Percentiles rank a stretch among this genome's conserved stretches.
phyloP scores from a whole-genome alignment of 64 coral and sea anemone genomes.

The Cladopsammia gracilis region DNA sequence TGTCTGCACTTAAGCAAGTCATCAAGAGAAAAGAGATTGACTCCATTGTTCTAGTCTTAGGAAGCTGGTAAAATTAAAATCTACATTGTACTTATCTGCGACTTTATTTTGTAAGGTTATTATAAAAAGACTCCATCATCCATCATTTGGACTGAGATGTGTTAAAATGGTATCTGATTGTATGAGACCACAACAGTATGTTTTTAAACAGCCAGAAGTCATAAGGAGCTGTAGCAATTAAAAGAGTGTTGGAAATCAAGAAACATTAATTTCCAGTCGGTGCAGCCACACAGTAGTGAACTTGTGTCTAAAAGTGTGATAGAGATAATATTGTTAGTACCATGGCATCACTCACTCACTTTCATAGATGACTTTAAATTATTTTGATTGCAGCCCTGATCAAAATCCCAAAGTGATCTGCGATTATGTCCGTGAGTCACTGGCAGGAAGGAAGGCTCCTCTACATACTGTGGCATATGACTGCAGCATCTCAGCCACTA shows the following conservation, averaged over 20 bases:
- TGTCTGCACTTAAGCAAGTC: constrained; percentile 84
- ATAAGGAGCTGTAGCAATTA: too few relatives aligned
- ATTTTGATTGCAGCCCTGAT: constrained; percentile 72
- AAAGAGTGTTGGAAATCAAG: too few relatives aligned
- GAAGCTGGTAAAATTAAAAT: constrained; percentile 78
- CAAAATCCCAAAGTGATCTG: constrained; percentile 88
- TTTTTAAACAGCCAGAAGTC: too few relatives aligned
- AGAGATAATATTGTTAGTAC: too few relatives aligned
- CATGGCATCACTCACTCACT: too few relatives aligned
- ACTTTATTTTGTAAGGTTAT: too few relatives aligned
- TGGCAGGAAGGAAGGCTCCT: constrained; percentile 77
- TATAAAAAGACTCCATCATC: too few relatives aligned
- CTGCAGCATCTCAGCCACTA: constrained; percentile 83
- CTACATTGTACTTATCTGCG: not conserved
- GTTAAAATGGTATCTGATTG: too few relatives aligned
- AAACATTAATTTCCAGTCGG: too few relatives aligned
- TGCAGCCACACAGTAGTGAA: too few relatives aligned
- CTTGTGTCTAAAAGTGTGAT: not conserved
- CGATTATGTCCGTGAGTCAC: constrained; percentile 86
- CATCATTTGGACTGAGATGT: too few relatives aligned
- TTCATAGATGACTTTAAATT: not conserved
- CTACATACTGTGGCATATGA: constrained; percentile 95
- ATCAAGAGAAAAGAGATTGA: constrained; percentile 94
- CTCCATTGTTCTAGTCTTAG: constrained; percentile 92
- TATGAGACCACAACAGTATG: too few relatives aligned